These are phyloP conservation scores for Melitaea athalia DNA, from an alignment of 2,888 invertebrate genomes.

Conservation along the genomic window DNA sequence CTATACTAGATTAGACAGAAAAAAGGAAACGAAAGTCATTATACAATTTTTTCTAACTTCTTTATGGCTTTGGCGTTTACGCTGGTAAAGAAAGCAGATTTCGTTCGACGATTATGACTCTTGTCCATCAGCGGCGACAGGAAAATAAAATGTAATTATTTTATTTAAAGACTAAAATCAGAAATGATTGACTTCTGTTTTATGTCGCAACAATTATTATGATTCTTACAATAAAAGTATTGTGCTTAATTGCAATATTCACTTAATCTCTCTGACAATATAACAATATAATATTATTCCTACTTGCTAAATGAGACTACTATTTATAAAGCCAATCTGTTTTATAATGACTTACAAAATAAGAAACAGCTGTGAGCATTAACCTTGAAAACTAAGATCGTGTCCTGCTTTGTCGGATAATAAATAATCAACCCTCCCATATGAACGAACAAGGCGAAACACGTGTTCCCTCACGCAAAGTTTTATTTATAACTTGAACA, in stretches of 20 bases:
- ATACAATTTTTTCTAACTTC: constrained; percentile 65
- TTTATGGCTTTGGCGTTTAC: constrained; percentile 69
- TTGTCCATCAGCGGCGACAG: constrained; percentile 46
- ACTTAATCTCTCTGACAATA: too few relatives aligned
- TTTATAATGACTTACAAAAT: not conserved
- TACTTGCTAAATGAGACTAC: not conserved
- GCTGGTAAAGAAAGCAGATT: constrained; percentile 67
- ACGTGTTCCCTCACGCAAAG: constrained; percentile 71
- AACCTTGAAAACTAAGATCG: constrained; percentile 57
- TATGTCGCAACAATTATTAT: constrained; percentile 50
- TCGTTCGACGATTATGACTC: constrained; percentile 51
- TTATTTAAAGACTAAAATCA: constrained; percentile 57
- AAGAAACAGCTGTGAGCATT: constrained; percentile 25
- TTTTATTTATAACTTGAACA: constrained; percentile 55
- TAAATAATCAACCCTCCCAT: constrained; percentile 55
- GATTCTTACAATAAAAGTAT: constrained; percentile 54
- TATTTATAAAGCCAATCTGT: not conserved
- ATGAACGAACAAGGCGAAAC: constrained; percentile 54
- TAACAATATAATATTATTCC: too few relatives aligned
- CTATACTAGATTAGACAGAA: too few relatives aligned
- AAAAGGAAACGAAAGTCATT: constrained; percentile 36
- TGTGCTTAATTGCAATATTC: too few relatives aligned
- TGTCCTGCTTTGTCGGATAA: constrained; percentile 52
- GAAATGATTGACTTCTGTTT: too few relatives aligned
- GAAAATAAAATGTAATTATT: constrained; percentile 56